Conservation (phyloP, 2,113 vertebrate genomes). For the Sceloporus undulatus region DNA sequence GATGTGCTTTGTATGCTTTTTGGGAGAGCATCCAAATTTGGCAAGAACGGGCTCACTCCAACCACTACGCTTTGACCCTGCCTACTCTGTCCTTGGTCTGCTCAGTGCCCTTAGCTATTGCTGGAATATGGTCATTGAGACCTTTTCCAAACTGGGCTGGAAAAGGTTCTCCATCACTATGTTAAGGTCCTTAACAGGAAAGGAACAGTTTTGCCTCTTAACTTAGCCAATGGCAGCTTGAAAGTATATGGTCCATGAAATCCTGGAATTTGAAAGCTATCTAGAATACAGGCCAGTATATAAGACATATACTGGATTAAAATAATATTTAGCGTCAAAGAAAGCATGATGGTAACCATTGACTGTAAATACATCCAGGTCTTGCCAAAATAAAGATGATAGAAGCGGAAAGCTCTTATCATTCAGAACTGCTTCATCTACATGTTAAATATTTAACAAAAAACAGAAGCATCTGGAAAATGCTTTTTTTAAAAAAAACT, state of each 20-base stretch:
- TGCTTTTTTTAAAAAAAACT: constrained; percentile 14
- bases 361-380: not conserved
- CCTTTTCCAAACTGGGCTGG: not conserved
- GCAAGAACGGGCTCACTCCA: too few relatives aligned
- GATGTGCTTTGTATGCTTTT: too few relatives aligned
- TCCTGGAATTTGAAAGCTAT: not conserved
- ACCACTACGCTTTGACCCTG: too few relatives aligned
- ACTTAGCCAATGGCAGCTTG: not conserved
- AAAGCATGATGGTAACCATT: not conserved
- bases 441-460: not conserved
- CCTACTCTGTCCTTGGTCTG: too few relatives aligned
- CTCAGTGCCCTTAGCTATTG: too few relatives aligned
- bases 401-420: not conserved
- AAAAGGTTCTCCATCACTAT: not conserved
- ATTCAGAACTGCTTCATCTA: too few relatives aligned
- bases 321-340: not conserved
- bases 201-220: not conserved
- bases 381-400: not conserved
- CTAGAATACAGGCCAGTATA: not conserved
- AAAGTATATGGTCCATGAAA: not conserved
- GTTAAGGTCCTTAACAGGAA: not conserved
- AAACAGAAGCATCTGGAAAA: constrained; percentile 45
- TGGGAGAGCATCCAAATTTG: too few relatives aligned
- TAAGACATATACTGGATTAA: not conserved
- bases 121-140: not conserved